Evolutionary conservation across 2,113 vertebrate species (phyloP).

Genomic region (Gnathonemus echidnorhynchus): DNA sequence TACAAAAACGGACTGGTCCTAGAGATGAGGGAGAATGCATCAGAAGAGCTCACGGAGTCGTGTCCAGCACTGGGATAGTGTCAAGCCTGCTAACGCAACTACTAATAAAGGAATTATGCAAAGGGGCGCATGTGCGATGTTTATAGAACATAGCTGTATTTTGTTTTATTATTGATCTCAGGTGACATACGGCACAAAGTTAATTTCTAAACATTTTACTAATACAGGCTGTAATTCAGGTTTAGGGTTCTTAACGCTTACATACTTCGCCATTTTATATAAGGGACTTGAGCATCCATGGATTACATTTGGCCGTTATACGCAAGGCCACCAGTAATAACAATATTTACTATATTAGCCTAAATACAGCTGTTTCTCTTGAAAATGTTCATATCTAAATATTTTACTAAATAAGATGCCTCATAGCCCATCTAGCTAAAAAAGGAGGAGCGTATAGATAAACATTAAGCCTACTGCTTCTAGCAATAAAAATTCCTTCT

Average conservation of each 20-base stretch:
- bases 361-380: neutral
- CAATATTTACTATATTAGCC: neutral
- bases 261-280: neutral
- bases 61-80: neutral
- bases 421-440: neutral
- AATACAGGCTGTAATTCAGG: neutral
- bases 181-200: neutral
- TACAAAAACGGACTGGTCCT: constrained; percentile 55
- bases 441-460: neutral
- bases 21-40: constrained; percentile 40
- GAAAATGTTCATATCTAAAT: neutral
- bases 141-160: neutral
- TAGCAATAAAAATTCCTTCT: neutral
- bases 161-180: neutral
- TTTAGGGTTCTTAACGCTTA: neutral
- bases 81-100: neutral
- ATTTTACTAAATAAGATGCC: neutral
- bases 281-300: neutral
- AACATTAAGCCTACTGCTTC: neutral
- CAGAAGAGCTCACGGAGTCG: neutral
- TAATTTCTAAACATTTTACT: neutral
- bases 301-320: neutral
- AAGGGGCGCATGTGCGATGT: neutral
- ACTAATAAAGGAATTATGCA: neutral
- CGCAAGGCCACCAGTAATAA: neutral